Base-by-base conservation (phyloP, 2,888 invertebrate genomes). In the Vandiemenella viatica region DNA sequence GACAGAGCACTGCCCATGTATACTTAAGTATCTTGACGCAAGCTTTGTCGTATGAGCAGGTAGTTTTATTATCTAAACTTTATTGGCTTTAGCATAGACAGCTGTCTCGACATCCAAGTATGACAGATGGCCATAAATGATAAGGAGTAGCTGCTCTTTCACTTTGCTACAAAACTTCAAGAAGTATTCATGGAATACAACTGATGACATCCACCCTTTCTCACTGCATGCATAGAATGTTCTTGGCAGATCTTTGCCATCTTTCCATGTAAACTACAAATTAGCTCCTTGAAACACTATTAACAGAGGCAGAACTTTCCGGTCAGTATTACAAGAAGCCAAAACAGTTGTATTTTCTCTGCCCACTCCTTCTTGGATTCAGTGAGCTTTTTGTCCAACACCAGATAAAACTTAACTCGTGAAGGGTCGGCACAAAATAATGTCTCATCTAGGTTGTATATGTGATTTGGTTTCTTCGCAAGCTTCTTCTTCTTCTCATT, bases 121-220 rank as follows among this genome's bases (percentile, higher is more conserved):
- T 7, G 53, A 45, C 15, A 37, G 18, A 26, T 55, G 52, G n/a
- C 53, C 55, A 50, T 55, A 49, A 13, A 55, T 48, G 4, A 48
- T 18, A 2, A 55, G 22, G 1, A 50, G 18, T 10, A 53, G 53
- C 19, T 52, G 43, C 44, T 50, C 42, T 10, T 18, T 45, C 10
- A 53, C 43, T 17, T 10, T 17, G 10, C 7, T 6, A 43, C 48
- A 48, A 21, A 48, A 48, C 17, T 43, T 44, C 3, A 20, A 17
- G 16, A 48, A 52, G 16, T 32, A 50, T 10, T 46, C 37, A 20
- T 50, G 23, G 20, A 48, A 48, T 10, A 48, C 37, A 6, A n/a
- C 4, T 7, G 44, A 8, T 5, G 48, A 44, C 48, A 44, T 48
- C 18, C 37, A 48, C 1, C 48, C 48, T 19, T 44, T 48, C 10